A percentile compares a stretch with the other conserved stretches of the same genome.
These are phyloP conservation scores for Ceraclea dissimilis DNA, from an alignment of 2,888 invertebrate genomes.

Conservation along the genomic window DNA sequence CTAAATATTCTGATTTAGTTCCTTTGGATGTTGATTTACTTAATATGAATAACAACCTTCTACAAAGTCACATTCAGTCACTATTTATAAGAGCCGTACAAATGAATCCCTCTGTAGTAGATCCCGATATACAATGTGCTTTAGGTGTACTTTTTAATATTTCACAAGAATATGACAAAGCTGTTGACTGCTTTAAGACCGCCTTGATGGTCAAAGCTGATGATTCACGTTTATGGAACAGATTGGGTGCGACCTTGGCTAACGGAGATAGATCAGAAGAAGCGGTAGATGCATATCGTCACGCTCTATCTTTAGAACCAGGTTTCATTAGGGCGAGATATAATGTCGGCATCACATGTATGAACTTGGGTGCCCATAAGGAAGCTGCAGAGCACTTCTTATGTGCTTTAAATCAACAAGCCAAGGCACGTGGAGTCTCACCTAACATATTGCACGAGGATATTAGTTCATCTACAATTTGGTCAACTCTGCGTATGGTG, in stretches of 20 bases:
- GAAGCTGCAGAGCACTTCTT: slow-evolving; percentile 95
- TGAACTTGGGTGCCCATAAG: slow-evolving; percentile 89
- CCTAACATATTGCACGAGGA: slow-evolving; percentile 35
- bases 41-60: slow-evolving; percentile 40
- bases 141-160: slow-evolving; percentile 93
- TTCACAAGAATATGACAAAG: slow-evolving; percentile 90
- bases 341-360: slow-evolving; percentile 96
- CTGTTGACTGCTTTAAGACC: slow-evolving; percentile 90
- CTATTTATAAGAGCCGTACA: slow-evolving; percentile 75
- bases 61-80: slow-evolving; percentile 59
- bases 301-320: slow-evolving; percentile 83
- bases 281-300: slow-evolving; percentile 92
- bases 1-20: slow-evolving; percentile 71
- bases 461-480: slow-evolving; percentile 82
- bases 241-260: slow-evolving; percentile 93
- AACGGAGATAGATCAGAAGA: slow-evolving; percentile 93
- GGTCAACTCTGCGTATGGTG: slow-evolving; percentile 88
- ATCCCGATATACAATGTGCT: slow-evolving; percentile 88
- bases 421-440: slow-evolving; percentile 44
- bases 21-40: slow-evolving; percentile 44
- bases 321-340: slow-evolving; percentile 95
- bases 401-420: slow-evolving; percentile 87
- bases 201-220: slow-evolving; percentile 73
- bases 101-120: slow-evolving; percentile 63
- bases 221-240: slow-evolving; percentile 93